These are phyloP conservation scores for Labeo catla DNA, from an alignment of 2,113 vertebrate genomes.

Conservation along the genomic window DNA sequence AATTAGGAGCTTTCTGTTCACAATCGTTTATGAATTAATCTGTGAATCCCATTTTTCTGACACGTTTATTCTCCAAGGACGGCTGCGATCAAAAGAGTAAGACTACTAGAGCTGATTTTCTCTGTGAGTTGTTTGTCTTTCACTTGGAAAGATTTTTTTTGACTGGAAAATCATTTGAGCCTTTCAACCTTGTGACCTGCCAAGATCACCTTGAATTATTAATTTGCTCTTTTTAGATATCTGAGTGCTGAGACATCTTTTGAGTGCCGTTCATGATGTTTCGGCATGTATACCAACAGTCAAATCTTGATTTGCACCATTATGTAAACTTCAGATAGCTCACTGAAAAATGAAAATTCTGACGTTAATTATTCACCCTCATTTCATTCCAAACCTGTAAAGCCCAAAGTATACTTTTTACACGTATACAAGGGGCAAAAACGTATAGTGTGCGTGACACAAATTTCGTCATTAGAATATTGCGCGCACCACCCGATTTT, in stretches of 20 bases:
- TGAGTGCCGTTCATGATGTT: conserved; percentile 51
- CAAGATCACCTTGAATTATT: conserved; percentile 72
- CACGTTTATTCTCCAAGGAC: conserved; percentile 55
- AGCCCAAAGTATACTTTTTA: too few species aligned
- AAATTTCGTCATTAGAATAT: too few species aligned
- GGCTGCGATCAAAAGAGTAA: conserved; percentile 54
- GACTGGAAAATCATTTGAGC: conserved; percentile 58
- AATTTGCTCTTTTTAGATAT: conserved; percentile 55
- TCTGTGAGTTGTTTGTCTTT: conserved; percentile 59
- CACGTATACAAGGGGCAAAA: too few species aligned
- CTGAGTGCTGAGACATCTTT: conserved; percentile 42
- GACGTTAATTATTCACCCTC: too few species aligned
- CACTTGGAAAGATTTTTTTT: conserved; percentile 65
- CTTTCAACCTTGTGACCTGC: conserved; percentile 63
- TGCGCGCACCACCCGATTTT: too few species aligned
- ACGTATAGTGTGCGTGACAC: too few species aligned
- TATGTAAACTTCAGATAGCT: neutral
- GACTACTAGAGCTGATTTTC: conserved; percentile 54
- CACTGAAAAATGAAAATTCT: too few species aligned
- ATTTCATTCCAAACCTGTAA: too few species aligned
- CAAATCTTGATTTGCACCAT: neutral
- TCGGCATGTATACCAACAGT: conserved; percentile 45
- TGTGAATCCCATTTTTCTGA: conserved; percentile 49
- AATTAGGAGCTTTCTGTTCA: conserved; percentile 54
- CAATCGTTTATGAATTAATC: conserved; percentile 52